Base-by-base conservation (phyloP, 2,113 vertebrate species). In the Ramphastos sulfuratus region DNA sequence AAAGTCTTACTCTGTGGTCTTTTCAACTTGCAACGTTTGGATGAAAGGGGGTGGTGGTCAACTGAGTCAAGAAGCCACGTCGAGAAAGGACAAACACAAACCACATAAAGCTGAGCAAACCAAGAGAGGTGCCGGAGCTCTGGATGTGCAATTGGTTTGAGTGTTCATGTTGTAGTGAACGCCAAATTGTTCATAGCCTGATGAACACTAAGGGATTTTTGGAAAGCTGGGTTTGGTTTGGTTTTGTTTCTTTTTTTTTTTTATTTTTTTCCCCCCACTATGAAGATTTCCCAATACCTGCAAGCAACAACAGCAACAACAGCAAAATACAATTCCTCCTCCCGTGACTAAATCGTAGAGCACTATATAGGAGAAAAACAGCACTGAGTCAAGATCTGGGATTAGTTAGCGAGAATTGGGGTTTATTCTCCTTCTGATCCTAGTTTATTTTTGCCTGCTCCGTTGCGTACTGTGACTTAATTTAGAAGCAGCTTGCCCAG, bases 121-220 rank as follows among this genome's bases (percentile, higher is more conserved):
- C 79, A 92, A 87, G 83, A 94, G 93, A 90, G 96, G 92, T 96
- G 96, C 95, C 80, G 73, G 96, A 92, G 96, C 91, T 97, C 96
- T 96, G 96, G 97, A 97, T 97, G 95, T 97, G 96, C 97, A 95
- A 95, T 97, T 97, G 97, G 97, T 96, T 96, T 94, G 96, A 94
- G 96, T 97, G 98, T 98, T 98, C 98, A 98, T 98, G 98, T 98
- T 98, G 90, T 98, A 98, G 95, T 98, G 98, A 97, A 97, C 97
- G 72, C 96, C 21, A 92, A 93, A 95, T 97, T 94, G 96, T 97
- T 97, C 96, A 93, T 96, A 95, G 79, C 73, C 92, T 92, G 90
- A 73, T 90, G 97, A 96, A 97, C 97, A 94, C 97, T 95, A 92
- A 96, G 92, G 27, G 92, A 76, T 96, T 92, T 96, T 85, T 82